A percentile compares a stretch with the other conserved stretches of the same genome.
Conservation (phyloP, 2,797 vertebrate species). For the Artibeus lituratus region DNA sequence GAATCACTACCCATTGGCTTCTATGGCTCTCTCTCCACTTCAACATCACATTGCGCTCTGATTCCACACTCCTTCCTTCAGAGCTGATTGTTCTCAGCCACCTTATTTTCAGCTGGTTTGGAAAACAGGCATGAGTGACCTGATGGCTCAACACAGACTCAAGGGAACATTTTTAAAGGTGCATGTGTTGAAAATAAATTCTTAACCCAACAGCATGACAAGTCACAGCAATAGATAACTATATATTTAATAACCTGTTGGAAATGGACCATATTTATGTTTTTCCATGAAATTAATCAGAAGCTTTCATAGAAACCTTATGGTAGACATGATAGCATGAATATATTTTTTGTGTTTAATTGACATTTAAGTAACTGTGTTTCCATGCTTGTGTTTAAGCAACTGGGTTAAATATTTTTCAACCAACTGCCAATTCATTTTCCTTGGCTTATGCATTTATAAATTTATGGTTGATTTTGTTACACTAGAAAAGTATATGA, state of each 20-base stretch:
- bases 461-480: not conserved
- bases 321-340: not conserved
- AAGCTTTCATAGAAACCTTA: constrained; percentile 18
- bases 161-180: not conserved
- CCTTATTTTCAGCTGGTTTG: not conserved
- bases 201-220: not conserved
- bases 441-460: not conserved
- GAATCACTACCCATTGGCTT: not conserved
- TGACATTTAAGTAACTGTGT: constrained; percentile 28
- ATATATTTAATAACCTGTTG: constrained; percentile 15
- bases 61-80: not conserved
- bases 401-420: not conserved
- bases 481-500: not conserved
- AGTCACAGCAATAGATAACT: not conserved
- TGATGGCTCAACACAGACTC: not conserved
- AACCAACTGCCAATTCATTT: not conserved
- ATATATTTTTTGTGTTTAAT: constrained; percentile 21
- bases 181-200: not conserved
- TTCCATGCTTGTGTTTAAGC: constrained; percentile 19
- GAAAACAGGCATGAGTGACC: not conserved
- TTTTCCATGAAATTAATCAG: constrained; percentile 40
- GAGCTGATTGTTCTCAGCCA: not conserved
- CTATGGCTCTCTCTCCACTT: not conserved
- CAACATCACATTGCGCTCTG: not conserved
- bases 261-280: not conserved